Base-by-base conservation (phyloP, 2,888 invertebrate genomes). In the Drosophila barbarae region DNA sequence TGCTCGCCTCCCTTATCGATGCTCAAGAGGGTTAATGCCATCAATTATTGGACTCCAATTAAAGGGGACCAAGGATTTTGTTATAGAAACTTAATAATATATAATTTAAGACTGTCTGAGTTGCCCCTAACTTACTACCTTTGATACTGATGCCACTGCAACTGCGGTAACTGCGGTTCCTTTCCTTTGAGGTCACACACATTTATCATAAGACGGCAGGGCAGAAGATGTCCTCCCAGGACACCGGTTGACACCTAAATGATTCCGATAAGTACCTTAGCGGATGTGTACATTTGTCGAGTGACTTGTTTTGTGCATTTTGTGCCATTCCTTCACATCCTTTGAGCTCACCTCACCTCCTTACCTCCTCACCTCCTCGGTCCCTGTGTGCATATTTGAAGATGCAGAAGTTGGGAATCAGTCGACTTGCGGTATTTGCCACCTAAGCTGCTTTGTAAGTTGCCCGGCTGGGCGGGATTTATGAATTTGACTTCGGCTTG, bases 291-390 rank as follows among this genome's bases (percentile, higher is more conserved):
- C 71, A 78, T 81, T 75, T 71, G 61, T 69, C 71, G 60, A 82
- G 79, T 82, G 79, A 21, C 44, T 84, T 84, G 85, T 79, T 84
- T 78, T 82, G 54, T 82, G 56, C 76, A 54, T 51, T 53, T n/a
- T n/a, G n/a, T 39, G 39, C n/a, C 23, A 26, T 26, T 9, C 42
- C 26, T 1, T 1, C 18, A 28, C 18, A 44, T 44, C 28, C 49
- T 26, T 30, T 13, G 30, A 35, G n/a, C 30, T 44, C 35, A 15
- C 21, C 36, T 18, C 21, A n/a, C 10, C 34, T 12, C 34, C 6
- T 12, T 5, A 13, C 5, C 34, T 34, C 12, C 15, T 9, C 36
- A 6, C 13, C 7, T n/a, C 35, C 15, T 8, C 26, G 2, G 23
- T 42, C 38, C 52, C 51, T 63, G 23, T 65, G 66, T 47, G 66